phyloP scores from a whole-genome alignment of 2,888 invertebrate genomes.

The Argyra leucocephala region DNA sequence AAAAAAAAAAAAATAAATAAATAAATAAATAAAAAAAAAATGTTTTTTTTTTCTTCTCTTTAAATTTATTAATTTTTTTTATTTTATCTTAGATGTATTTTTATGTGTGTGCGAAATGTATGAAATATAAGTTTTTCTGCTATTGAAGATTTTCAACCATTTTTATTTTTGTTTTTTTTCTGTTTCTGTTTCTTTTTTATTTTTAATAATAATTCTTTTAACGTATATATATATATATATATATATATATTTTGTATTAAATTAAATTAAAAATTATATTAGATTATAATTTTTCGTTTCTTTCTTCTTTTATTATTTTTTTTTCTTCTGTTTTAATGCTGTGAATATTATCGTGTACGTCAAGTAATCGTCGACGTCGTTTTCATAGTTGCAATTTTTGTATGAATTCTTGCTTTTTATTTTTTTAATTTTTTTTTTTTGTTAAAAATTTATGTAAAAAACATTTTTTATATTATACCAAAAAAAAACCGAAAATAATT shows the following conservation, averaged over 20 bases:
- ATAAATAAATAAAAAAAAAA: background rate
- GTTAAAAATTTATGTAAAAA: too few relatives aligned
- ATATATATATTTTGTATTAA: background rate
- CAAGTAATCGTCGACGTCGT: background rate
- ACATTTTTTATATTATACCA: too few relatives aligned
- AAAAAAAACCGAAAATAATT: background rate
- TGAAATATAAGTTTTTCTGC: too few relatives aligned
- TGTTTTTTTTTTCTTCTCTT: background rate
- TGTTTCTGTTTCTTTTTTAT: background rate
- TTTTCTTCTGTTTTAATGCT: background rate
- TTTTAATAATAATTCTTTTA: background rate
- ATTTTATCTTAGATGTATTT: too few relatives aligned
- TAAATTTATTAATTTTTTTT: too few relatives aligned
- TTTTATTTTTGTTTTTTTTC: background rate
- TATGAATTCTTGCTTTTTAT: background rate
- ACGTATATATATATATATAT: too few relatives aligned
- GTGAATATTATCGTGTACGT: background rate
- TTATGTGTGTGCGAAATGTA: too few relatives aligned
- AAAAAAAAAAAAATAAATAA: background rate
- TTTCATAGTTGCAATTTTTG: background rate
- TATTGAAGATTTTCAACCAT: conserved; percentile 6
- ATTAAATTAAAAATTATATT: background rate
- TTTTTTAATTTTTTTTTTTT: background rate
- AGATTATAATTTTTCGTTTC: background rate
- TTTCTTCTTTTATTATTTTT: background rate